These are phyloP conservation scores for Pogonomyrmex californicus DNA, from an alignment of 1,140 invertebrate species.

Conservation along the genomic window DNA sequence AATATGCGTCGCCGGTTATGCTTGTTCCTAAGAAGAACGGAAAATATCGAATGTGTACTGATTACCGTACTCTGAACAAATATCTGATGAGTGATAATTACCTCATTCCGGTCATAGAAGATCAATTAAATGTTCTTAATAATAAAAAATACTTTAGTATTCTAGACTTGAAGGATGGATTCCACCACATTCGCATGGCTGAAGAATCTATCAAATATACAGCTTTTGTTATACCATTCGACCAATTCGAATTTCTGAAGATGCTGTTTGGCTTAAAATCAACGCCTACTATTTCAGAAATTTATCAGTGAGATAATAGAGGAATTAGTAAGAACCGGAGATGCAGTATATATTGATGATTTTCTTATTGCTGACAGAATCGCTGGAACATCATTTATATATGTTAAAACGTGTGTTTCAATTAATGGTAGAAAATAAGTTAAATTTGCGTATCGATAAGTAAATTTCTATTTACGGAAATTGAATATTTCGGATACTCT, in stretches of 20 bases:
- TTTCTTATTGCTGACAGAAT: neutral
- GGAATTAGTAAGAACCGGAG: neutral
- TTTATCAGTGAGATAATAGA: neutral
- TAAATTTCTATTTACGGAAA: neutral
- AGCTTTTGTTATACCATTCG: neutral
- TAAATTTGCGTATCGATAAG: neutral
- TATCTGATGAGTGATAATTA: no score
- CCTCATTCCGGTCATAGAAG: no score
- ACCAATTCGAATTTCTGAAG: neutral
- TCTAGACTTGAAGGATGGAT: neutral
- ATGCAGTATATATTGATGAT: conserved; percentile 8
- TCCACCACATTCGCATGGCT: neutral
- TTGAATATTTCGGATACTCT: neutral
- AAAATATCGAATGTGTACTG: no score
- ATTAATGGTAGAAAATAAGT: neutral
- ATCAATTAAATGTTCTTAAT: no score
- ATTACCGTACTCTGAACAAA: no score
- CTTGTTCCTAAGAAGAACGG: no score
- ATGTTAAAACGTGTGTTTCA: neutral
- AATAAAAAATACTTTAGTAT: no score
- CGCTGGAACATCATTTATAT: neutral
- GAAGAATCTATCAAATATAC: neutral
- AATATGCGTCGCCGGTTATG: no score
- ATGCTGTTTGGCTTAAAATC: neutral
- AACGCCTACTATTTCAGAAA: neutral